Conservation (phyloP, 35 echinoderm and acorn worm species). For the Ophioderma brevispina region DNA sequence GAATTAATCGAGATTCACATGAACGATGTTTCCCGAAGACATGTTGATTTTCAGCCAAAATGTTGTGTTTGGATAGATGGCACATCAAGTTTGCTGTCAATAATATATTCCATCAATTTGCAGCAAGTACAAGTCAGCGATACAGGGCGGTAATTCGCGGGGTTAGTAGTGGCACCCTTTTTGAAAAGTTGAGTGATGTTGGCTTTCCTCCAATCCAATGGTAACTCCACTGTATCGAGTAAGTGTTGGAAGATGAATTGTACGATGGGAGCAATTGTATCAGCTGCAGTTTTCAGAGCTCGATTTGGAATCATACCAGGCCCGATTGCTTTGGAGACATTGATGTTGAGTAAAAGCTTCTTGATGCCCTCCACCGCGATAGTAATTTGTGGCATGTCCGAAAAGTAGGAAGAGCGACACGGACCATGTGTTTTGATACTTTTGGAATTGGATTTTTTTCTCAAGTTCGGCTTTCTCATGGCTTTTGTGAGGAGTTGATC, state of each 20-base stretch:
- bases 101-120: slow-evolving; percentile 14
- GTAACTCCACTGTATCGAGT: background rate
- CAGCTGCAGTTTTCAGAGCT: background rate
- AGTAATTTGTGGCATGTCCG: slow-evolving; percentile 7
- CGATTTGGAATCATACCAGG: slow-evolving; percentile 5
- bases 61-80: background rate
- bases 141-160: slow-evolving; percentile 11
- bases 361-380: no score
- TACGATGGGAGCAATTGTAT: background rate
- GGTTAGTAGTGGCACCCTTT: slow-evolving; percentile 7
- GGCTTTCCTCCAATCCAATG: slow-evolving; percentile 7
- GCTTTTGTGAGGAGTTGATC: background rate
- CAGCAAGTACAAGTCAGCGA: slow-evolving; percentile 10
- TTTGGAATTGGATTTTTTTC: background rate
- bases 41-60: slow-evolving; percentile 16
- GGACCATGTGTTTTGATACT: background rate
- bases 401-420: background rate
- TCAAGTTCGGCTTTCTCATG: background rate
- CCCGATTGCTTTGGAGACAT: background rate
- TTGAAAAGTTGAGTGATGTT: slow-evolving; percentile 23
- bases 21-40: background rate
- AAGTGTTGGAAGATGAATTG: background rate
- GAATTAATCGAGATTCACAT: background rate
- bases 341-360: background rate
- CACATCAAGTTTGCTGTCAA: background rate